These are phyloP conservation scores for Panagrolaimus sp. DNA, from an alignment of 1,140 invertebrate species.

Conservation along the genomic window DNA sequence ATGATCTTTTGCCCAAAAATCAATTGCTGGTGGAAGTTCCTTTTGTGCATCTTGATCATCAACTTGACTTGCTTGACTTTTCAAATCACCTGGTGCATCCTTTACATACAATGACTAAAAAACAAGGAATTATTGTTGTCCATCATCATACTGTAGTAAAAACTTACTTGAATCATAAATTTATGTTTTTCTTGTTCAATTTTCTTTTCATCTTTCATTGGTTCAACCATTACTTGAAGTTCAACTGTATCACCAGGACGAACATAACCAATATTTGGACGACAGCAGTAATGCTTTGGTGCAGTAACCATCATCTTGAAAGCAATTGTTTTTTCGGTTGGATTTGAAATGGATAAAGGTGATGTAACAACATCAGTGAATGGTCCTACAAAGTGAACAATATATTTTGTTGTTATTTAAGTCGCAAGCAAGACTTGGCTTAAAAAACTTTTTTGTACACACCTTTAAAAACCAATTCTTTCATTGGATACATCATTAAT, in stretches of 20 bases:
- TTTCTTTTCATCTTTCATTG: slow-evolving; percentile 10
- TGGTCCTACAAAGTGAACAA: not conserved
- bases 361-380: not conserved
- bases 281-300: slow-evolving; percentile 12
- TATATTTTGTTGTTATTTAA: not conserved
- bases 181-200: slow-evolving; percentile 12
- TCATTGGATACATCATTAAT: not conserved
- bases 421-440: no score
- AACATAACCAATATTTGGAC: not conserved
- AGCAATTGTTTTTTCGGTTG: not conserved
- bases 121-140: no score
- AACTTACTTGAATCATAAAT: slow-evolving; percentile 9
- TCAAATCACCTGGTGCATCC: no score
- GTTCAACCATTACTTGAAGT: slow-evolving; percentile 11
- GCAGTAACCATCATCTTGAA: slow-evolving; percentile 5
- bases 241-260: not conserved
- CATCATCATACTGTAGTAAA: not conserved
- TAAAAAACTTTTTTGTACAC: no score
- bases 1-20: slow-evolving; percentile 6
- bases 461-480: slow-evolving; percentile 7
- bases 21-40: not conserved
- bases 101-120: no score
- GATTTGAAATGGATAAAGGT: not conserved
- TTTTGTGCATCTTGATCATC: not conserved
- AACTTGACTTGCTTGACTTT: no score